Base-by-base conservation (phyloP, 1,140 invertebrate genomes). In the Drosophila guanche region DNA sequence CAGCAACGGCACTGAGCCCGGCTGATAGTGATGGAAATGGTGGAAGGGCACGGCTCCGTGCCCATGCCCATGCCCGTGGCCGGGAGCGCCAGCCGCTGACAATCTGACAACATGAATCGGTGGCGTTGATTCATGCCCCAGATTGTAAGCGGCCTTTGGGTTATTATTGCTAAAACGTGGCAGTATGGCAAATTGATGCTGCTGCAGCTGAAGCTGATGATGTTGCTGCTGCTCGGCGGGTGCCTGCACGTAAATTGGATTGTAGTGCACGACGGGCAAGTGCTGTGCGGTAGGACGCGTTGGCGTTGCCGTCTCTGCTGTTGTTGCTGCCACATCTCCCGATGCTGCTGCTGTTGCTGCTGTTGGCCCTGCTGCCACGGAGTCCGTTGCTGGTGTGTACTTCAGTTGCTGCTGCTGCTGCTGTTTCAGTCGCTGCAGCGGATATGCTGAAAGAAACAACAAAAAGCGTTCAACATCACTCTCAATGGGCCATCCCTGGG, bases 81-180 rank as follows among this genome's bases (percentile, higher is more conserved):
- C 51, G 52, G 53, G 68, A 20, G 65, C 65, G 40, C 66, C 77
- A 27, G 53, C 70, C 41, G 85, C 66, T 65, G 83, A 78, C 74
- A 86, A 75, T 71, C 83, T 75, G 45, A 86, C 83, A 67, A 86
- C 56, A 47, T 86, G 83, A 61, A 86, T 76, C 29, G 83, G 83
- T 22, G 76, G 66, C 66, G 58, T 74, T 58, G 81, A 60, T 61
- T 86, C 78, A 50, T 80, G 78, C 43, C 46, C 71, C 37, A 80
- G 61, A 71, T 67, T 79, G 65, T 75, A 80, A 54, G 46, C 70
- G 20, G 78, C 57, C 70, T 80, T 80, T 42, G 83, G 74, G 75
- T 88, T 86, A 76, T 88, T 86, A 60, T 86, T 86, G 76, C 72
- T 74, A 59, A 85, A 85, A 66, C 81, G 83, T 71, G 83, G 83